Conservation (phyloP, 2,888 invertebrate genomes). For the Pilophorus perplexus region DNA sequence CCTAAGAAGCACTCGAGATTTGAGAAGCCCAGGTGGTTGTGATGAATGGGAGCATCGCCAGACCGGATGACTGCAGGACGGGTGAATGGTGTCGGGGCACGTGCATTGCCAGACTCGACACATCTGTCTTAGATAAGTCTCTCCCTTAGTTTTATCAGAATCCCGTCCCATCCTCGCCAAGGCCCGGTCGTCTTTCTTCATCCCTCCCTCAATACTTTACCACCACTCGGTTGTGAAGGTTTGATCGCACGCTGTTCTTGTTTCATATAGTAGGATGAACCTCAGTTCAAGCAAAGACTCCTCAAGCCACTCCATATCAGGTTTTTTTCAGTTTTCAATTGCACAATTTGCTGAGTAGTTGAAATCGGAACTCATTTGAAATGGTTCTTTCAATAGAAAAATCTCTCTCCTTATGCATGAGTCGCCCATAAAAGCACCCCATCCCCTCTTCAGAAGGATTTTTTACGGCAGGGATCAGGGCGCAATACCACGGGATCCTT, state of each 20-base stretch:
- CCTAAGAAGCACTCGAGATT: slow-evolving; percentile 5
- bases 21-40: slow-evolving; percentile 19
- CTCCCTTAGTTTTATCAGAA: neutral
- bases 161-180: neutral
- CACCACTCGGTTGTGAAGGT: too few relatives aligned
- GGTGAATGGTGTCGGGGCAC: slow-evolving; percentile 7
- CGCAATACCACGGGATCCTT: neutral
- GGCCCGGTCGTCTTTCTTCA: too few relatives aligned
- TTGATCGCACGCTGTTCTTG: too few relatives aligned
- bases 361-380: too few relatives aligned
- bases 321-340: too few relatives aligned
- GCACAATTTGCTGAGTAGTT: too few relatives aligned
- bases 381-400: too few relatives aligned
- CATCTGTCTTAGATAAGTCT: slow-evolving; percentile 34
- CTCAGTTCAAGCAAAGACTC: too few relatives aligned
- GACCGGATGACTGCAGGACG: slow-evolving; percentile 14
- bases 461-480: neutral
- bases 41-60: slow-evolving; percentile 18
- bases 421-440: neutral
- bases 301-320: neutral
- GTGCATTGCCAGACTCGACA: slow-evolving; percentile 17
- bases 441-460: neutral
- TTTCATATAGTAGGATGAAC: too few relatives aligned
- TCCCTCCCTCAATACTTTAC: too few relatives aligned
- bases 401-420: too few relatives aligned